phyloP scores from a whole-genome alignment of 2,113 vertebrate genomes.

The Pangasianodon gigas region DNA sequence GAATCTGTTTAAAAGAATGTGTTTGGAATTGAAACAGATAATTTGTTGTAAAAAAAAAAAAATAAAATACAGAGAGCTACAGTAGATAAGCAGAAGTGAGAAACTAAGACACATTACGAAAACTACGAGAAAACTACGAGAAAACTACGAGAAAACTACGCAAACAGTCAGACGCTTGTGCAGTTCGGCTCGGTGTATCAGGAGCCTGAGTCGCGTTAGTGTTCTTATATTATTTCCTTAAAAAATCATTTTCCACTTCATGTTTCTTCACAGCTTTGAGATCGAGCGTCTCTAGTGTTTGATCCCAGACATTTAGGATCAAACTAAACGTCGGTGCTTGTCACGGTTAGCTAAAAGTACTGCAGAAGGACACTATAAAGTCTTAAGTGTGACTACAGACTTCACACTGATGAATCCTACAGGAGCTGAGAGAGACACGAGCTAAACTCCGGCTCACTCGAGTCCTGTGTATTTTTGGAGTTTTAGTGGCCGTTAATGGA shows the following conservation, averaged over 20 bases:
- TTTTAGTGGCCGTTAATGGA: conserved; percentile 41
- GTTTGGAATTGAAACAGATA: background rate
- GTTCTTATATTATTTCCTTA: background rate
- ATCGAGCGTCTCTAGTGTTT: background rate
- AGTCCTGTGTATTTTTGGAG: conserved; percentile 45
- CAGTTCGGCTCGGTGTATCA: background rate
- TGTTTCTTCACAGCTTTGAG: background rate
- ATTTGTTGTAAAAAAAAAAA: background rate
- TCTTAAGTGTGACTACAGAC: background rate
- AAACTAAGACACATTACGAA: background rate
- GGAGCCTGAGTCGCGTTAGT: background rate
- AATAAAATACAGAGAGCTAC: background rate
- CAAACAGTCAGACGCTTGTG: background rate
- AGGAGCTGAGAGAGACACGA: background rate
- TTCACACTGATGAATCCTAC: background rate
- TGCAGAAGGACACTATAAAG: background rate
- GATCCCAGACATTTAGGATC: background rate
- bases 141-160: background rate
- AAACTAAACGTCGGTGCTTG: background rate
- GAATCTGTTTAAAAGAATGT: background rate
- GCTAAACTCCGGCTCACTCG: background rate
- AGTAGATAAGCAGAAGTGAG: background rate
- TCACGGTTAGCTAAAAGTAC: background rate
- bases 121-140: background rate
- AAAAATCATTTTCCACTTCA: background rate